phyloP scores from a whole-genome alignment of 64 coral and sea anemone genomes.

The Cladopsammia gracilis region DNA sequence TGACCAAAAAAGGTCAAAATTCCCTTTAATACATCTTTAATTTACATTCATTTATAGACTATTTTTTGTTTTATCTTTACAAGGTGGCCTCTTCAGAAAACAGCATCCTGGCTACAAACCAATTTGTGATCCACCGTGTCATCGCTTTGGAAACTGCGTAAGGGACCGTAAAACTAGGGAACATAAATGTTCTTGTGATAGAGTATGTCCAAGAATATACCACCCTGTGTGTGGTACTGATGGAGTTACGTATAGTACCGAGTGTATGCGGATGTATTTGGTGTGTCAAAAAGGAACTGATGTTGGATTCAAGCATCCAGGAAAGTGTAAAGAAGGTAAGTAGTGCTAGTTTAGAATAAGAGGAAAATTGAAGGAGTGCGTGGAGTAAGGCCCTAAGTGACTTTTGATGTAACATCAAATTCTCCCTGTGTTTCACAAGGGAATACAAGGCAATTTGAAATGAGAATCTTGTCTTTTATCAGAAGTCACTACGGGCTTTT shows the following conservation, averaged over 20 bases:
- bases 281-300: slow-evolving; percentile 10
- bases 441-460: too few species aligned
- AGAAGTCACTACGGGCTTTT: too few species aligned
- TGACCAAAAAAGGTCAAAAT: too few species aligned
- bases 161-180: background rate
- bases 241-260: slow-evolving; percentile 40
- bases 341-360: background rate
- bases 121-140: slow-evolving; percentile 21
- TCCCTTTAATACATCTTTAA: too few species aligned
- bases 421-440: too few species aligned
- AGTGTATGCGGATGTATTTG: slow-evolving; percentile 13
- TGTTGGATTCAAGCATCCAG: background rate
- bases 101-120: background rate
- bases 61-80: background rate
- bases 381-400: too few species aligned
- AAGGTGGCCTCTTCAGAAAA: background rate
- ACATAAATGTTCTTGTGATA: background rate
- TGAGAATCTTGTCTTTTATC: too few species aligned
- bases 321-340: slow-evolving; percentile 13
- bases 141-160: slow-evolving; percentile 15
- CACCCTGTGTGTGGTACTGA: slow-evolving; percentile 44
- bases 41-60: too few species aligned
- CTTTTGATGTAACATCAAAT: too few species aligned
- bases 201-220: slow-evolving; percentile 16
- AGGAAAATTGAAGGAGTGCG: too few species aligned